Percentiles rank a stretch among this genome's conserved stretches.
phyloP scores from a whole-genome alignment of 2,888 invertebrate genomes.

The Tipula lateralis region DNA sequence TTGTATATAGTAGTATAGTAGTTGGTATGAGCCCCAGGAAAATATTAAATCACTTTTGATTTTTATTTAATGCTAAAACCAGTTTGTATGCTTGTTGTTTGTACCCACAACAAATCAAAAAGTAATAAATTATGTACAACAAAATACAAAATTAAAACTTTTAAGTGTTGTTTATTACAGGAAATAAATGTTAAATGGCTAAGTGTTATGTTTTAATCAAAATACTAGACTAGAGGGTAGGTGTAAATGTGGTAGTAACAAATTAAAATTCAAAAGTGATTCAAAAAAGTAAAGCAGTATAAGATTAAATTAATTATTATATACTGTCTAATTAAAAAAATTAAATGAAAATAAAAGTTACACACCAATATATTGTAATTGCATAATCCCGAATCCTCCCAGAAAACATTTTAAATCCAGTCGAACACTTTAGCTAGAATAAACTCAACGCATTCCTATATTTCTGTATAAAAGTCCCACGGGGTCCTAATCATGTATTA shows the following conservation, averaged over 20 bases:
- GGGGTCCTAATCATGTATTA: neutral
- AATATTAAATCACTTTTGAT: neutral
- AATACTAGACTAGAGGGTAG: neutral
- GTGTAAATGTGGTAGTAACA: neutral
- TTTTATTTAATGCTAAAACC: neutral
- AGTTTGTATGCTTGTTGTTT: neutral
- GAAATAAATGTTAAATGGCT: neutral
- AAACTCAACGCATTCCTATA: neutral
- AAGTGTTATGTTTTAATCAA: neutral
- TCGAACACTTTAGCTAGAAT: neutral
- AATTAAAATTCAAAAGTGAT: neutral
- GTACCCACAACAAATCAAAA: neutral
- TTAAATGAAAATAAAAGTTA: neutral
- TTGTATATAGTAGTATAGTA: neutral
- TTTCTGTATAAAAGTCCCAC: neutral
- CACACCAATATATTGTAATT: conserved; percentile 19
- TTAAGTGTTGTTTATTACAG: neutral
- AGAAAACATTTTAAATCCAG: neutral
- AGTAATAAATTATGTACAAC: neutral
- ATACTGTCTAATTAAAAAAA: conserved; percentile 9
- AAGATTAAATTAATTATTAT: neutral
- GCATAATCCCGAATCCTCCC: conserved; percentile 19
- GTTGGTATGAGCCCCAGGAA: conserved; percentile 9
- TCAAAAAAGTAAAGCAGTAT: neutral
- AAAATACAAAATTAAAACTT: neutral